Percentiles rank a stretch among this genome's conserved stretches.
phyloP scores from a whole-genome alignment of 2,888 invertebrate species.

The Agrochola circellaris region DNA sequence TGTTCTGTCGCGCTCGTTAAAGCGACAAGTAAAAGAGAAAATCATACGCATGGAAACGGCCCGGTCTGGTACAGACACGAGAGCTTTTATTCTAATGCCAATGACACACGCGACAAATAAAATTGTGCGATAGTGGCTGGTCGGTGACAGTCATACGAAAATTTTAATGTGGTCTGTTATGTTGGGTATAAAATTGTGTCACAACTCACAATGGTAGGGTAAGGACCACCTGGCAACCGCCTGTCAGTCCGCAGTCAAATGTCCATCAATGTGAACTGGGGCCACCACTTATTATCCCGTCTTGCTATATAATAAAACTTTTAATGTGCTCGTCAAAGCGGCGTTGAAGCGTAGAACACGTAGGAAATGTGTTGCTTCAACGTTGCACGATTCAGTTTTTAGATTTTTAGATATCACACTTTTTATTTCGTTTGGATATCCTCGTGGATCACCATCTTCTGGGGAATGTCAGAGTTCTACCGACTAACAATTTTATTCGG shows the following conservation, averaged over 20 bases:
- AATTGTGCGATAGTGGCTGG: conserved; percentile 58
- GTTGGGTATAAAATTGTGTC: conserved; percentile 64
- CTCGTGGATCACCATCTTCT: background rate
- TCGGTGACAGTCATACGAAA: conserved; percentile 64
- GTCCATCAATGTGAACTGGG: conserved; percentile 76
- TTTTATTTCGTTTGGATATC: conserved; percentile 4
- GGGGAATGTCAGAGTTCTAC: background rate
- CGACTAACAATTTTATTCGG: background rate
- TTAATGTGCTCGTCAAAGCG: conserved; percentile 79
- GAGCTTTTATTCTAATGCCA: conserved; percentile 68
- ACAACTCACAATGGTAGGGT: conserved; percentile 56
- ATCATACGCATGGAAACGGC: conserved; percentile 69
- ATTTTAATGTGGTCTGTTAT: conserved; percentile 65
- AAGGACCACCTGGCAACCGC: conserved; percentile 78
- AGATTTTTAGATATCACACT: conserved; percentile 16
- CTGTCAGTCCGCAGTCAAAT: conserved; percentile 74
- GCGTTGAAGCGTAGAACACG: conserved; percentile 74
- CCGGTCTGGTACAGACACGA: conserved; percentile 67
- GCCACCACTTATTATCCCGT: conserved; percentile 78
- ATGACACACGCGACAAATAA: conserved; percentile 71
- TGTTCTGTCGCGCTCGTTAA: conserved; percentile 70
- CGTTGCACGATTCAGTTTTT: conserved; percentile 41
- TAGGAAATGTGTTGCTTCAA: conserved; percentile 57
- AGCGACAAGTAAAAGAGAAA: conserved; percentile 71
- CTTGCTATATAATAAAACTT: conserved; percentile 81